These are phyloP conservation scores for Pinna nobilis DNA, from an alignment of 1,140 invertebrate species.

Conservation along the genomic window DNA sequence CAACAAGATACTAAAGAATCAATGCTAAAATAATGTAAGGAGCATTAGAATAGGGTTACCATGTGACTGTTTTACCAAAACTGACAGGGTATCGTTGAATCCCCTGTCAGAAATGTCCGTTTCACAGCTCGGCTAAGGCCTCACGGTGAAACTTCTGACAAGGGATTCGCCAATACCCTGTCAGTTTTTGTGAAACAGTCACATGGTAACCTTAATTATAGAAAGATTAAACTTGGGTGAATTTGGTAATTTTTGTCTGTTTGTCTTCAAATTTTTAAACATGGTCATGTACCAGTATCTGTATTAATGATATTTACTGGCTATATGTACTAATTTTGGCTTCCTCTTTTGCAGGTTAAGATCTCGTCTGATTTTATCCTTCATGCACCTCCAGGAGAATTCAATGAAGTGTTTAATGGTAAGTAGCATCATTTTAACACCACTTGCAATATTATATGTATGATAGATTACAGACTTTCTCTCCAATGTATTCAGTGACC, in stretches of 20 bases:
- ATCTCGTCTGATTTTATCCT: constrained; percentile 99
- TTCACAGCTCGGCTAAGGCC: too few species aligned
- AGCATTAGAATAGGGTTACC: too few species aligned
- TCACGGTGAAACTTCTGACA: constrained; percentile 1
- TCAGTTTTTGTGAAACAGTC: too few species aligned
- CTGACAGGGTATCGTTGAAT: too few species aligned
- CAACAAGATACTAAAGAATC: too few species aligned
- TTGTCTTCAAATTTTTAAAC: background rate
- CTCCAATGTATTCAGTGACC: too few species aligned
- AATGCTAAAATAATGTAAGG: too few species aligned
- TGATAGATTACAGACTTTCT: background rate
- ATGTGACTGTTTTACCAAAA: too few species aligned
- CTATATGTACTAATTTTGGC: constrained; percentile 11
- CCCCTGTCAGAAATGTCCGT: too few species aligned
- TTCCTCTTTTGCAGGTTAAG: constrained; percentile 80
- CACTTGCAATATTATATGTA: background rate
- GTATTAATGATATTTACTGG: background rate
- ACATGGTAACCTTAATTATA: constrained; percentile 12
- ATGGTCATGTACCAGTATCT: background rate
- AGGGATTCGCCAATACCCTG: too few species aligned
- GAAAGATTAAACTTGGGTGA: background rate
- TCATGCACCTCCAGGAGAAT: constrained; percentile 99
- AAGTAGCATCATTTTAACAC: constrained; percentile 44
- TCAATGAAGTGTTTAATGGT: constrained; percentile 99
- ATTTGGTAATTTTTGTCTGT: background rate